Evolutionary conservation across 1,140 invertebrate genomes (phyloP).

Genomic region (Vanessa tameamea): DNA sequence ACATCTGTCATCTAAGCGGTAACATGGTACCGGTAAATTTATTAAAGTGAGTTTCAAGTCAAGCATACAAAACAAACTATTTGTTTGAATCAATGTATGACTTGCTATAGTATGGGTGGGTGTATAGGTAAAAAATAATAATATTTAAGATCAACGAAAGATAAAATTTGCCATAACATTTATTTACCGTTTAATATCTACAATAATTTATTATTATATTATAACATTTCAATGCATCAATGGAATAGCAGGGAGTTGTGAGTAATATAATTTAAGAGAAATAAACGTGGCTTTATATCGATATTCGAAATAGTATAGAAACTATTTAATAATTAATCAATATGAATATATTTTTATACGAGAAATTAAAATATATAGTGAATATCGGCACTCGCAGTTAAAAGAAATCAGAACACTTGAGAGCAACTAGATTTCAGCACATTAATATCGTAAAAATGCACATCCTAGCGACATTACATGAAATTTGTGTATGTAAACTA

Average conservation of each 20-base stretch:
- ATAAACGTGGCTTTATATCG: conserved; percentile 43
- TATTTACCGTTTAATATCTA: conserved; percentile 6
- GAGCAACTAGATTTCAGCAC: conserved; percentile 36
- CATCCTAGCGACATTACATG: conserved; percentile 22
- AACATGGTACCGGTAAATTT: too few species aligned
- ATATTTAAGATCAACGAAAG: too few species aligned
- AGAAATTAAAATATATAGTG: conserved; percentile 28
- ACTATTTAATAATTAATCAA: conserved; percentile 18
- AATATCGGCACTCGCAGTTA: conserved; percentile 36
- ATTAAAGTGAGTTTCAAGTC: too few species aligned
- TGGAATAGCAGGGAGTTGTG: conserved; percentile 78
- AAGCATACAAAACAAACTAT: too few species aligned
- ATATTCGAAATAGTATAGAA: conserved; percentile 32
- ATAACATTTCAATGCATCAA: conserved; percentile 66
- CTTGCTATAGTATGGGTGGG: too few species aligned
- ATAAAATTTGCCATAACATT: too few species aligned
- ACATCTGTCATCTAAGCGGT: too few species aligned
- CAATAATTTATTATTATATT: conserved; percentile 29
- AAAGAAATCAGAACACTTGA: conserved; percentile 28
- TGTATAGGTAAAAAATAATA: too few species aligned
- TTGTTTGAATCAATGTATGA: too few species aligned
- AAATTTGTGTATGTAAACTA: conserved; percentile 27
- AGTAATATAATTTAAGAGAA: conserved; percentile 58
- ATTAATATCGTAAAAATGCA: conserved; percentile 29
- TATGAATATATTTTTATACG: conserved; percentile 15